Percentiles rank a stretch among this genome's conserved stretches.
Evolutionary conservation across 1,140 invertebrate species (phyloP).

Genomic region (Drosophila parvula): DNA sequence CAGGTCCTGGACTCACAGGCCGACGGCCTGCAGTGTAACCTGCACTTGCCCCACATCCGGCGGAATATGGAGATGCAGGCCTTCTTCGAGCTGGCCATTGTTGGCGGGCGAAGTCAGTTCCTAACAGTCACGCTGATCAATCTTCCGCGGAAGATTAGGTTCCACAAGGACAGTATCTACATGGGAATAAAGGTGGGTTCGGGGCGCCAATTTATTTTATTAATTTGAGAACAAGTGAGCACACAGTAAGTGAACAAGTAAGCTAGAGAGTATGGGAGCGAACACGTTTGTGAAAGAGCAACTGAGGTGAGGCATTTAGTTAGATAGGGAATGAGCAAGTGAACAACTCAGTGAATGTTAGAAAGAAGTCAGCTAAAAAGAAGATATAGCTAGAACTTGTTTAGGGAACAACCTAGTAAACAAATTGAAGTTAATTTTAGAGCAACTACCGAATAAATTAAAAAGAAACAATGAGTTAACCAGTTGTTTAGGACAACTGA

Average conservation of each 20-base stretch:
- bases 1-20: conserved; percentile 1
- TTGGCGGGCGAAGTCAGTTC: conserved; percentile 58
- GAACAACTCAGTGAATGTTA: too few species aligned
- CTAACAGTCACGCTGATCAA: conserved; percentile 64
- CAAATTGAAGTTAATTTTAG: too few species aligned
- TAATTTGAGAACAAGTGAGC: not conserved
- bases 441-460: too few species aligned
- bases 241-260: not conserved
- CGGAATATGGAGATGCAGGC: conserved; percentile 48
- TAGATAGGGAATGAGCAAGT: too few species aligned
- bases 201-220: not conserved
- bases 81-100: conserved; percentile 49
- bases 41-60: conserved; percentile 66
- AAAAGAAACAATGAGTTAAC: too few species aligned
- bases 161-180: conserved; percentile 62
- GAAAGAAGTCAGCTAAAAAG: too few species aligned
- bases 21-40: conserved; percentile 18
- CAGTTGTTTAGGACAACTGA: too few species aligned
- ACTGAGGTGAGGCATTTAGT: not conserved
- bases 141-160: conserved; percentile 51
- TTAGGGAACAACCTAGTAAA: too few species aligned
- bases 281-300: not conserved
- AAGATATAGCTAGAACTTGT: too few species aligned
- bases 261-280: not conserved
- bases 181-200: conserved; percentile 59